Base-by-base conservation (phyloP, 2,797 vertebrate genomes). In the Gambusia yucatana region DNA sequence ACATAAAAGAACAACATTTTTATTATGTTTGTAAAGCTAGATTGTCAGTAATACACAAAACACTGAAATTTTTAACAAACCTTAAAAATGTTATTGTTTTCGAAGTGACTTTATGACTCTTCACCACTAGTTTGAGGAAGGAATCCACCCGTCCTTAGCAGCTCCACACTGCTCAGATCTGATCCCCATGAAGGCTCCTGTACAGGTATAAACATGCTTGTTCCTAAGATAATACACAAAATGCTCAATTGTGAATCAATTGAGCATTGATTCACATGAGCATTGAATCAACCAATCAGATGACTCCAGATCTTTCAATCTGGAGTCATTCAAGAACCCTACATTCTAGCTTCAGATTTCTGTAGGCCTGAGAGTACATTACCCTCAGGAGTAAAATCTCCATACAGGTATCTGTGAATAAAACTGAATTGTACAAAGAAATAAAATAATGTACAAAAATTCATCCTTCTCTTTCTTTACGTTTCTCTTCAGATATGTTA, bases 111-210 rank as follows among this genome's bases (percentile, higher is more conserved):
- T 44, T 78, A 77, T 74, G 52, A 73, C 77, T 82, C 78, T 81
- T 88, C 73, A 72, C 77, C 80, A 79, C 89, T 61, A 82, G 87
- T 83, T 46, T 87, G 82, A 87, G 81, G 59, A 88, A 89, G 83
- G 87, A 83, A 81, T 90, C 91, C 88, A 85, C 85, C 87, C 84
- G 78, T 82, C 88, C 89, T 89, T 84, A 85, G 84, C 80, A 89
- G 81, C 82, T 86, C 79, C 87, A 74, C 81, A 48, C 78, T 74
- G 81, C 52, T 67, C 69, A 82, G 75, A 88, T 82, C 81, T 84
- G 85, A 89, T 89, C 91, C 90, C 93, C 93, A 95, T 94, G 88
- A 89, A 95, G 86, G 61, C 90, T 84, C 77, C 93, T 94, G 80
- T 73, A 1, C 61, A 88, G 13, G 90, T 33, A 84, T 10, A 48